Conservation (phyloP, 1,140 invertebrate genomes). For the Formica selysi region DNA sequence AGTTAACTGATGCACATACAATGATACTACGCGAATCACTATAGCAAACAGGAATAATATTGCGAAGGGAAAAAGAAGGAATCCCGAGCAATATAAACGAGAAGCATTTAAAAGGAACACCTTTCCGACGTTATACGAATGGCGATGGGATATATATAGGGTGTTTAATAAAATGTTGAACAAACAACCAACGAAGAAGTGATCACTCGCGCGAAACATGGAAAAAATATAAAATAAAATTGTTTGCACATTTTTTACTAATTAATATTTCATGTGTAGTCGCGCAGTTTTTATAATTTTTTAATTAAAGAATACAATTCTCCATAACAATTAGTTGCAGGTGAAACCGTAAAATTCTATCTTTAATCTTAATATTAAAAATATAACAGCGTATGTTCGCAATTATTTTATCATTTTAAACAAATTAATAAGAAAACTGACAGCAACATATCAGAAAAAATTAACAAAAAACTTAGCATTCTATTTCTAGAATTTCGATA, state of each 20-base stretch:
- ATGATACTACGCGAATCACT: neutral
- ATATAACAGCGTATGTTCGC: no score
- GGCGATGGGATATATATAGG: neutral
- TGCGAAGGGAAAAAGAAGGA: neutral
- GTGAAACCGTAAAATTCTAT: no score
- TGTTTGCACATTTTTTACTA: neutral
- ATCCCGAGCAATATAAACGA: constrained; percentile 29
- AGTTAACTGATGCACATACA: neutral
- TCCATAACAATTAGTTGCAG: neutral
- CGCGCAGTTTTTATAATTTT: no score
- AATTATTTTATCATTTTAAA: no score
- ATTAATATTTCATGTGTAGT: no score
- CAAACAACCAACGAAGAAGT: neutral
- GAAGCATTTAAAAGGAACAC: constrained; percentile 14
- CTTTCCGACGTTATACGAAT: constrained; percentile 5
- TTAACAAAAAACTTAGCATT: no score
- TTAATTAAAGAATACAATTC: neutral
- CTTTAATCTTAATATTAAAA: no score
- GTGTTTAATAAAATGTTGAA: neutral
- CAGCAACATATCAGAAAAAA: no score
- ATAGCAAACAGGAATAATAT: constrained; percentile 1
- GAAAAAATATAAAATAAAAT: neutral
- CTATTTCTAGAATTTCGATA: no score
- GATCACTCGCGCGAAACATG: neutral
- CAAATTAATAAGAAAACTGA: no score